phyloP scores from a whole-genome alignment of 1,140 invertebrate species.

The Lucilia sericata region DNA sequence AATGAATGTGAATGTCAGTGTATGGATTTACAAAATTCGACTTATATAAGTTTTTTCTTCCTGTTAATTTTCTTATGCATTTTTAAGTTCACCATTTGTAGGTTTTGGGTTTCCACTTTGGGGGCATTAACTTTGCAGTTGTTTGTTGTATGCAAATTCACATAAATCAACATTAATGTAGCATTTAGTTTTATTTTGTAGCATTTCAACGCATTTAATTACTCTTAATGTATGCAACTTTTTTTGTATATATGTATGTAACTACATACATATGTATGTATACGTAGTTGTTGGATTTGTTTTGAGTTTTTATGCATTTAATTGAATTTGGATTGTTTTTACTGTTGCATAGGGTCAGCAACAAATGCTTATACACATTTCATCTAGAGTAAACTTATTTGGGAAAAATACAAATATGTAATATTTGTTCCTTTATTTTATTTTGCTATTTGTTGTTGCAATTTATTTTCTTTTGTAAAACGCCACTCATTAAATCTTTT shows the following conservation, averaged over 20 bases:
- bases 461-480: neutral
- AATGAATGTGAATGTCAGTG: neutral
- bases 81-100: neutral
- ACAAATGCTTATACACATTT: neutral
- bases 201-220: slow-evolving; percentile 16
- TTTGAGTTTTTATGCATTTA: neutral
- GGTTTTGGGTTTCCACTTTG: neutral
- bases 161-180: slow-evolving; percentile 22
- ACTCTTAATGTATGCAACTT: neutral
- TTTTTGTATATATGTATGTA: neutral
- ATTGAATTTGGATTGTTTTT: neutral
- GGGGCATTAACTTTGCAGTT: neutral
- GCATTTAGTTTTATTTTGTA: neutral
- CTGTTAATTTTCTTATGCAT: neutral
- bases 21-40: neutral
- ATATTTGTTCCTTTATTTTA: neutral
- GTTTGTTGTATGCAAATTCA: slow-evolving; percentile 12
- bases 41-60: neutral
- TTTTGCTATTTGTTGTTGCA: neutral
- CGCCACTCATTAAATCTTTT: slow-evolving; percentile 8
- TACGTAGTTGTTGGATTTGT: neutral
- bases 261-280: too few relatives aligned
- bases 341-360: neutral
- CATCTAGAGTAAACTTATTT: neutral
- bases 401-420: neutral